phyloP scores from a whole-genome alignment of 1,140 invertebrate species.

The Drosophila pseudoananassae region DNA sequence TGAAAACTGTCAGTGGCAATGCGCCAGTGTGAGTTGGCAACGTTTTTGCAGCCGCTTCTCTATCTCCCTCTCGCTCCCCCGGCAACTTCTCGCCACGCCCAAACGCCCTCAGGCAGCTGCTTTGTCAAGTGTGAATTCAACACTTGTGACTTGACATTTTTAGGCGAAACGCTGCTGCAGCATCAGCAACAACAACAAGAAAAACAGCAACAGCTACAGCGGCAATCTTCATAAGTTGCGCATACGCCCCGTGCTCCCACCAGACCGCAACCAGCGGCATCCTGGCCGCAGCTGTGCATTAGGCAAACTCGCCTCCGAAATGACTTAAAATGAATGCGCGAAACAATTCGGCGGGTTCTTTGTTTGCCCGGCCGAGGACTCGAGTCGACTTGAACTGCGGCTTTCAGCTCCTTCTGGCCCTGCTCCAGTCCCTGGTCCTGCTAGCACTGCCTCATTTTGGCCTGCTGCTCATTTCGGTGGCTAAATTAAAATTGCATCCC shows the following conservation, averaged over 20 bases:
- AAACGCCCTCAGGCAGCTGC: constrained; percentile 48
- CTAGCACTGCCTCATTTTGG: constrained; percentile 27
- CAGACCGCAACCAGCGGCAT: constrained; percentile 20
- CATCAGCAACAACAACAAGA: constrained; percentile 19
- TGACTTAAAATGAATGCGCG: constrained; percentile 63
- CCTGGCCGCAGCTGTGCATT: constrained; percentile 70
- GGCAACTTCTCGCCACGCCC: constrained; percentile 44
- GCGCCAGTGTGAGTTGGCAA: constrained; percentile 41
- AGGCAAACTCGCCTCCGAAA: constrained; percentile 55
- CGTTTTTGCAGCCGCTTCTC: constrained; percentile 5
- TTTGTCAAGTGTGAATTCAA: constrained; percentile 82
- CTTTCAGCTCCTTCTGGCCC: constrained; percentile 5
- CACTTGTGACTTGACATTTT: constrained; percentile 82
- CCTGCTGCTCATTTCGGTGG: constrained; percentile 64
- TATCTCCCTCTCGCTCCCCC: constrained; percentile 5
- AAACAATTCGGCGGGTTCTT: constrained; percentile 64
- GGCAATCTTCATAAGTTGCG: constrained; percentile 78
- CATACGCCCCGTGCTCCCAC: constrained; percentile 52
- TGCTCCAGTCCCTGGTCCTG: background rate
- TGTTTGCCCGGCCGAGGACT: constrained; percentile 60
- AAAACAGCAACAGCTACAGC: constrained; percentile 48
- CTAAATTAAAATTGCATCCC: constrained; percentile 79
- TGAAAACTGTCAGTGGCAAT: constrained; percentile 79
- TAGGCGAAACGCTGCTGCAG: constrained; percentile 58
- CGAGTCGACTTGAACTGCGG: constrained; percentile 22